phyloP scores from a whole-genome alignment of 2,797 vertebrate genomes.

The Neosilurus mollespiculum region DNA sequence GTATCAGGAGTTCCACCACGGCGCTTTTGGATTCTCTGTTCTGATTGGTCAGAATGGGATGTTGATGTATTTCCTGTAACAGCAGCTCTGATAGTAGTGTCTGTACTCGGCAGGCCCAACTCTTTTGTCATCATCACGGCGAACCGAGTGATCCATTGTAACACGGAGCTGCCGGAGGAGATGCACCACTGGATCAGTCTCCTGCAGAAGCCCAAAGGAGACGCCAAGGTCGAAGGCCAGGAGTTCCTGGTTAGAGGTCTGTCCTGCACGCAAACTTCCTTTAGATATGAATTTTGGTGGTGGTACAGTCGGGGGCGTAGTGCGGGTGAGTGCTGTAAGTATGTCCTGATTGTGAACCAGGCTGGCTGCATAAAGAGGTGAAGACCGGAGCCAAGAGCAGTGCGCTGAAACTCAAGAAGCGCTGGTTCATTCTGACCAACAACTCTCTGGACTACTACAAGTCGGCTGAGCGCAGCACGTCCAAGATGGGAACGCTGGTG shows the following conservation, averaged over 20 bases:
- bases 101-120: slow-evolving; percentile 69
- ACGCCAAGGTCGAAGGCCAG: slow-evolving; percentile 79
- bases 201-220: slow-evolving; percentile 83
- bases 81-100: not conserved
- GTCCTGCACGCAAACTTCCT: not conserved
- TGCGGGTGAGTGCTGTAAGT: not conserved
- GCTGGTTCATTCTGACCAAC: slow-evolving; percentile 90
- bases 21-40: not conserved
- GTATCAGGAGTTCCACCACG: not conserved
- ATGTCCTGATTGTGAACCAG: slow-evolving; percentile 60
- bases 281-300: too few species aligned
- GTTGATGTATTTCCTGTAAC: too few species aligned
- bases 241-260: slow-evolving; percentile 81
- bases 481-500: slow-evolving; percentile 89
- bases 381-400: slow-evolving; percentile 85
- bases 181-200: slow-evolving; percentile 88
- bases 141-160: slow-evolving; percentile 85
- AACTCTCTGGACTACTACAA: slow-evolving; percentile 92
- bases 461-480: slow-evolving; percentile 82
- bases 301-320: too few species aligned
- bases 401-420: slow-evolving; percentile 89
- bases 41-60: not conserved
- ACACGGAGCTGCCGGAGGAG: slow-evolving; percentile 82
- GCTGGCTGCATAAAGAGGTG: slow-evolving; percentile 93
- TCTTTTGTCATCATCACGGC: slow-evolving; percentile 86